These are phyloP conservation scores for Heliconius ethilla DNA, from an alignment of 2,888 invertebrate genomes.

Conservation along the genomic window DNA sequence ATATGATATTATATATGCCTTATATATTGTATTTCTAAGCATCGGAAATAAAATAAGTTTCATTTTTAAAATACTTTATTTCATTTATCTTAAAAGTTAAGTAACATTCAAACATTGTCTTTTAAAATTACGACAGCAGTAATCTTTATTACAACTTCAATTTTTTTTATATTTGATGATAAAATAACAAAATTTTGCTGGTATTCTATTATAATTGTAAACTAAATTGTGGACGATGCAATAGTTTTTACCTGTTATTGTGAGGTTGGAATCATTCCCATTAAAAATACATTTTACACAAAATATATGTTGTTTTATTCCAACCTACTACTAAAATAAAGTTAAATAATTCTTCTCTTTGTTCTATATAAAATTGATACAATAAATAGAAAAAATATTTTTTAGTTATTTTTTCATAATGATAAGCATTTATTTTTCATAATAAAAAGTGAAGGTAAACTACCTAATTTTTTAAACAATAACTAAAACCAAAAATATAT, in stretches of 20 bases:
- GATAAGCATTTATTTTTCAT: too few relatives aligned
- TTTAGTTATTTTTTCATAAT: too few relatives aligned
- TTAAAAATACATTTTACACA: slow-evolving; percentile 80
- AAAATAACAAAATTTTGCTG: slow-evolving; percentile 19
- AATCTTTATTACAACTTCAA: not conserved
- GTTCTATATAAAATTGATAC: not conserved
- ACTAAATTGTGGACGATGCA: slow-evolving; percentile 39
- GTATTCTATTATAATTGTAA: slow-evolving; percentile 13
- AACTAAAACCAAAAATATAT: not conserved
- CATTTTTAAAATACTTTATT: not conserved
- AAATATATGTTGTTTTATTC: slow-evolving; percentile 53
- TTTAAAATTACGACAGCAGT: not conserved
- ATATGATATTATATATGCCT: not conserved
- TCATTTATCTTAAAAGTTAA: not conserved
- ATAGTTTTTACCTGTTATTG: slow-evolving; percentile 58
- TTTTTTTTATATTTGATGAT: not conserved
- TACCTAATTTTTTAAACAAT: too few relatives aligned
- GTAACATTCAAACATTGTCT: not conserved
- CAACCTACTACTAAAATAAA: not conserved
- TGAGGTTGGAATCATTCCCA: slow-evolving; percentile 75
- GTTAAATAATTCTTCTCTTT: not conserved
- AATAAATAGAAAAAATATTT: not conserved
- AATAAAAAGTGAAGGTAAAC: too few relatives aligned
- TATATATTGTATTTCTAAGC: too few relatives aligned
- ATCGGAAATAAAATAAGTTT: not conserved